Base-by-base conservation (phyloP, 2,797 vertebrate genomes). In the Sebastolobus alascanus region DNA sequence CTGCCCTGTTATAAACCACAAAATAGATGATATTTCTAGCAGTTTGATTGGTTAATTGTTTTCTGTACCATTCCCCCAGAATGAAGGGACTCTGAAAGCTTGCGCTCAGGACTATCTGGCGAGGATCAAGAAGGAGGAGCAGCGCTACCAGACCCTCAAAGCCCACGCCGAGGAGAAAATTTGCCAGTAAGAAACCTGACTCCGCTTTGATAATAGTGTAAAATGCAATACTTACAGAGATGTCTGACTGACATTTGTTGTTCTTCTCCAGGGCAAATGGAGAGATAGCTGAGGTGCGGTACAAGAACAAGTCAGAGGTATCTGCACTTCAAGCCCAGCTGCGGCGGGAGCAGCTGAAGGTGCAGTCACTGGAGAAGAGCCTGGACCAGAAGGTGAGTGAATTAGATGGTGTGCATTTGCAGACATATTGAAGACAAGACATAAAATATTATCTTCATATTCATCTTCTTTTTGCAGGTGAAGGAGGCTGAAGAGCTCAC, bases 121-220 rank as follows among this genome's bases (percentile, higher is more conserved):
- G 3, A 93, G 96, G 73, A 93, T 98, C 60, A 97, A 97, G 75
- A 97, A 97, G 80, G 97, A 97, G 55, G 96, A 97, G 84, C 97
- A 97, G 91, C 94, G 97, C 9, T 99, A 99, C 38, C 96, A 97
- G 87, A 96, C 96, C 0, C 95, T 99, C 1, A 99, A 99, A 92
- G 94, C 96, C 27, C 97, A 99, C 0, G 97, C 97, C 0, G 97
- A 98, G 84, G 98, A 99, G 86, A 99, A 99, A 80, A 95, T 99
- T 8, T 58, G 66, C 29, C 93, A 89, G 99, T 99, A 95, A 95
- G 97, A 88, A 33, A 50, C 4, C 1, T 0, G 2, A 52, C 9
- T 54, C 3, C 10, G 8, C 22, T 46, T 2, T 12, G 13, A 64
- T 31, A 4, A 2, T 16, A 2, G 5, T 13, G 1, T 18, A 22